phyloP scores from a whole-genome alignment of 2,888 invertebrate species.

The Physocephala rufipes region DNA sequence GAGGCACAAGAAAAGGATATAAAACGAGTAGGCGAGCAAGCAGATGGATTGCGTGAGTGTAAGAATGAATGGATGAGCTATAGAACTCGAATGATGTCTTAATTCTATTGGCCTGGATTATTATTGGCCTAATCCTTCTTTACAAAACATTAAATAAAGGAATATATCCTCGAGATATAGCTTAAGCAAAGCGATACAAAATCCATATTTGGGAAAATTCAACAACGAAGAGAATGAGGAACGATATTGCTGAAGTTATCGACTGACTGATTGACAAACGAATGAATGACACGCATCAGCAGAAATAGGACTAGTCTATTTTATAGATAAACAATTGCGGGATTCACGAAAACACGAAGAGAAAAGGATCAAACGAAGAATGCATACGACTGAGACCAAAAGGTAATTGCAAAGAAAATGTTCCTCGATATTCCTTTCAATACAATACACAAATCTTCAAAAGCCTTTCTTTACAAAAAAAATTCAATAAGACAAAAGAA shows the following conservation, averaged over 20 bases:
- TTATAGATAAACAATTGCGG: too few species aligned
- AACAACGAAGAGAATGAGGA: not conserved
- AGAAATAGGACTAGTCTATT: not conserved
- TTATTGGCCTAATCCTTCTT: constrained; percentile 31
- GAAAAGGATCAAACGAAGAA: not conserved
- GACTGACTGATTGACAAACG: constrained; percentile 1
- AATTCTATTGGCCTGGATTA: constrained; percentile 26
- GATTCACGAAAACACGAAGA: not conserved
- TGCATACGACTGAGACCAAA: too few species aligned
- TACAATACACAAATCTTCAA: too few species aligned
- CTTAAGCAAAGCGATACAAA: not conserved
- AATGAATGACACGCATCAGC: not conserved
- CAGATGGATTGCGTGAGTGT: not conserved
- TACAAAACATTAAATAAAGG: not conserved
- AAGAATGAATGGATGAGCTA: not conserved
- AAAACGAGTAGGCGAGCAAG: not conserved
- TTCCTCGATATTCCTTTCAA: too few species aligned
- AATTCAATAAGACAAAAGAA: too few species aligned
- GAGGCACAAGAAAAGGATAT: not conserved
- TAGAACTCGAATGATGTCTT: constrained; percentile 7
- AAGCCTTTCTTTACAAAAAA: too few species aligned
- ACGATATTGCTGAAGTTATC: not conserved
- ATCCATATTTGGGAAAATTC: too few species aligned
- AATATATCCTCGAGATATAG: not conserved
- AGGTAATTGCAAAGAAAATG: too few species aligned